phyloP scores from a whole-genome alignment of 1,140 invertebrate species.

The Mactra quadrangularis region DNA sequence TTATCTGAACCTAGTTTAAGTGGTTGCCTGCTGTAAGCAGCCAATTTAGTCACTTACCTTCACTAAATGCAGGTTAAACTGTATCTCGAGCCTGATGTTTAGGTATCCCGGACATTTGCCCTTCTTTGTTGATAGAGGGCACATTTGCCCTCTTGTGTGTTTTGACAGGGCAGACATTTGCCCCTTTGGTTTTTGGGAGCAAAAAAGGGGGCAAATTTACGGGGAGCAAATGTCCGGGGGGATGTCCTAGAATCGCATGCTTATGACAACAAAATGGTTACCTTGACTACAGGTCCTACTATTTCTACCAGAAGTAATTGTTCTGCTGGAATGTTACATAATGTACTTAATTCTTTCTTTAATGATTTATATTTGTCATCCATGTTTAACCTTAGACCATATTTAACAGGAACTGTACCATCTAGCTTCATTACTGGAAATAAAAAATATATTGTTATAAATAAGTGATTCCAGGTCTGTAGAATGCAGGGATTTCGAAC shows the following conservation, averaged over 20 bases:
- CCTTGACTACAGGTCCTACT: slow-evolving; percentile 88
- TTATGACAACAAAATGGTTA: slow-evolving; percentile 70
- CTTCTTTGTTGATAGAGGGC: too few relatives aligned
- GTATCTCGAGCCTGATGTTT: too few relatives aligned
- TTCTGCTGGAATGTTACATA: slow-evolving; percentile 87
- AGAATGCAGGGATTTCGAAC: too few relatives aligned
- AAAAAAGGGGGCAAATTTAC: background rate
- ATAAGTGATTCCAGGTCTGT: too few relatives aligned
- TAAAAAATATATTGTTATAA: background rate
- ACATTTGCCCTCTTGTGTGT: background rate
- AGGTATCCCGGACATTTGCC: too few relatives aligned
- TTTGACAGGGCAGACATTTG: too few relatives aligned
- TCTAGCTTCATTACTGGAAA: slow-evolving; percentile 90
- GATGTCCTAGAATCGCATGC: too few relatives aligned
- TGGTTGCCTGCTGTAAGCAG: too few relatives aligned
- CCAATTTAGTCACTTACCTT: too few relatives aligned
- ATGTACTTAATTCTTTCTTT: slow-evolving; percentile 88
- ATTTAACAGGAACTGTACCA: slow-evolving; percentile 91
- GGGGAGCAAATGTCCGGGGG: too few relatives aligned
- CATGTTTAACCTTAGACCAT: slow-evolving; percentile 91
- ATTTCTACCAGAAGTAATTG: slow-evolving; percentile 89
- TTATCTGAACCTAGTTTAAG: too few relatives aligned
- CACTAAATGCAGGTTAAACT: too few relatives aligned
- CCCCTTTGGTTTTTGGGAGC: background rate
- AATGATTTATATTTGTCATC: slow-evolving; percentile 90